Base-by-base conservation (phyloP, 2,888 invertebrate genomes). In the Oxycera nigricornis region DNA sequence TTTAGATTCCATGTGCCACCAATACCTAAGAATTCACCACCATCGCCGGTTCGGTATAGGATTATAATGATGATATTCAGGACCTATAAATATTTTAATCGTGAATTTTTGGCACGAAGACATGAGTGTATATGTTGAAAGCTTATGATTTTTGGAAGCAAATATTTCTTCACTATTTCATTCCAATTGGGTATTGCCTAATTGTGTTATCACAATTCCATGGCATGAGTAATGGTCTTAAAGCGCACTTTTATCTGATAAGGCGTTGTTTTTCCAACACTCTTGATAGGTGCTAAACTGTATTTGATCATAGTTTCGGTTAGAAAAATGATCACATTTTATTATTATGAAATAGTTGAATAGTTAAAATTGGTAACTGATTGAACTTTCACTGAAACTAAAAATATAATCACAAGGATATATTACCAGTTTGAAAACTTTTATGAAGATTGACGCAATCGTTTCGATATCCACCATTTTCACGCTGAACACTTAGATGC, bases 1-100 rank as follows among this genome's bases (percentile, higher is more conserved):
- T 94, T 94, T 68, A 95, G 87, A 86, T 95, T 95, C 94, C 95
- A 95, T 20, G 94, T 94, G 73, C 94, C 95, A 59, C 95, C 94
- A 72, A 95, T 92, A 39, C 95, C 95, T 76, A 95, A 88, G 83
- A 95, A 95, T 82, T 91, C 90, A 1, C 95, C 95, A 78, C 91
- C 90, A 86, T 91, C 92, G 11, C 95, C 95, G 28, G 92, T 91
- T 76, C 95, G 90, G 85, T 95, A 95, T 7, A 95, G 86, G 74
- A 94, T 90, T 68, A 95, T 82, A 79, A 94, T 90, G 14, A 95
- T 90, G 78, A 95, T 87, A 86, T 94, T 95, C 70, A 95, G 82
- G n/a, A 94, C 88, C 95, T 95, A 86, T 39, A 87, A 87, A 77
- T 1, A n/a, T 50, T 24, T 55, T 1, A 55, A 55, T 22, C 2